These are phyloP conservation scores for Pao palembangensis DNA, from an alignment of 2,113 vertebrate species.

Conservation along the genomic window DNA sequence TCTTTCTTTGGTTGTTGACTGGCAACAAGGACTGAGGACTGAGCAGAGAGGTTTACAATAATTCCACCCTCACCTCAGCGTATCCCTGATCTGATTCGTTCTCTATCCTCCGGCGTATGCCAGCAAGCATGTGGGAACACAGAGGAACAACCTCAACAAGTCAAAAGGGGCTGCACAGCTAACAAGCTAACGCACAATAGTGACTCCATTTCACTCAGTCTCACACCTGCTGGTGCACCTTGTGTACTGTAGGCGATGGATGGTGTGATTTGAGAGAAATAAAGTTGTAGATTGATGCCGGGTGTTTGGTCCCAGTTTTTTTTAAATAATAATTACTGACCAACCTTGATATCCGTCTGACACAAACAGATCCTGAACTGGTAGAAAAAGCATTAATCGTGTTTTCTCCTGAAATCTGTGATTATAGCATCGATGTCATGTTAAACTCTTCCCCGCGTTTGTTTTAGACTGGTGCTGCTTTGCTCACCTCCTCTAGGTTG, in stretches of 20 bases:
- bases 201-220: slow-evolving; percentile 6
- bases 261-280: neutral
- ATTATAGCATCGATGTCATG: too few relatives aligned
- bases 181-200: slow-evolving; percentile 8
- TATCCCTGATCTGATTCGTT: neutral
- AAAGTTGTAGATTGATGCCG: neutral
- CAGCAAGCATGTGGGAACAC: slow-evolving; percentile 11
- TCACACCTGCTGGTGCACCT: neutral
- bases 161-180: slow-evolving; percentile 17
- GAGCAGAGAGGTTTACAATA: neutral
- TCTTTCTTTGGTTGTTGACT: too few relatives aligned
- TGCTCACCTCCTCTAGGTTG: too few relatives aligned
- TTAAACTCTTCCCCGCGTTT: too few relatives aligned
- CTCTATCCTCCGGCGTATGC: neutral
- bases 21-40: too few relatives aligned
- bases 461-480: too few relatives aligned
- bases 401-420: too few relatives aligned
- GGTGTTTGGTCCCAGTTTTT: slow-evolving; percentile 31
- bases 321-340: slow-evolving; percentile 30
- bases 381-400: neutral
- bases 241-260: neutral
- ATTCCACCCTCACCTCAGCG: too few relatives aligned
- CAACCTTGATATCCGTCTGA: slow-evolving; percentile 29
- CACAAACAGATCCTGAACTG: slow-evolving; percentile 36
- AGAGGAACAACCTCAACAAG: slow-evolving; percentile 11